phyloP scores from a whole-genome alignment of 2,888 invertebrate genomes.

The Syrphus vitripennis region DNA sequence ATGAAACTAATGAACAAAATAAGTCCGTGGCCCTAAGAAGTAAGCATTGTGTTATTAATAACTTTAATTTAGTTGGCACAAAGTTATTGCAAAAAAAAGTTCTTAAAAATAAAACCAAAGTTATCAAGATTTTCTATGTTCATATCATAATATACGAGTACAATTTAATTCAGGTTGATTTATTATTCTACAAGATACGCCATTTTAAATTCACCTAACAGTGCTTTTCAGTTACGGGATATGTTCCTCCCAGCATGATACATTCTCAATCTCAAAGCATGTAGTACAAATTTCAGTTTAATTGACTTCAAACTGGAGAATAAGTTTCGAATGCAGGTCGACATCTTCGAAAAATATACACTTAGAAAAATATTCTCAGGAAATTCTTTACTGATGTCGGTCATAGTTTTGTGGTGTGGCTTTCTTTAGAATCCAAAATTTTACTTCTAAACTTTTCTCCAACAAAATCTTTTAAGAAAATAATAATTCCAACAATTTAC shows the following conservation, averaged over 20 bases:
- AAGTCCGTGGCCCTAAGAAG: too few relatives aligned
- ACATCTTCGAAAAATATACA: neutral
- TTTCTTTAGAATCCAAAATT: neutral
- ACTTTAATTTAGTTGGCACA: too few relatives aligned
- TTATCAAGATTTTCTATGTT: too few relatives aligned
- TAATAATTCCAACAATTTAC: too few relatives aligned
- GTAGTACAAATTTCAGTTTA: conserved; percentile 53
- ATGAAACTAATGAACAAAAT: too few relatives aligned
- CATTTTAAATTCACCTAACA: neutral
- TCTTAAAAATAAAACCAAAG: too few relatives aligned
- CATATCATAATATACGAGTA: too few relatives aligned
- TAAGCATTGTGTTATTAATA: too few relatives aligned
- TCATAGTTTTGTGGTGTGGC: too few relatives aligned
- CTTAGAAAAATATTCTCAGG: neutral
- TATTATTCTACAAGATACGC: neutral
- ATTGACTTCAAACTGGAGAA: conserved; percentile 45
- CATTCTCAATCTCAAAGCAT: conserved; percentile 1
- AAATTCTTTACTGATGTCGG: neutral
- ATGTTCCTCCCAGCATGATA: conserved; percentile 15
- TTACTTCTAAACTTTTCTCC: too few relatives aligned
- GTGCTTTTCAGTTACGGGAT: neutral
- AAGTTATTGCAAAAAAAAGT: too few relatives aligned
- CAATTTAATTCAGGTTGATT: neutral
- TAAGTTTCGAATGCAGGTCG: neutral
- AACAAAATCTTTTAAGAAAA: too few relatives aligned